Evolutionary conservation across 2,113 vertebrate genomes (phyloP).

Genomic region (Circaetus gallicus): DNA sequence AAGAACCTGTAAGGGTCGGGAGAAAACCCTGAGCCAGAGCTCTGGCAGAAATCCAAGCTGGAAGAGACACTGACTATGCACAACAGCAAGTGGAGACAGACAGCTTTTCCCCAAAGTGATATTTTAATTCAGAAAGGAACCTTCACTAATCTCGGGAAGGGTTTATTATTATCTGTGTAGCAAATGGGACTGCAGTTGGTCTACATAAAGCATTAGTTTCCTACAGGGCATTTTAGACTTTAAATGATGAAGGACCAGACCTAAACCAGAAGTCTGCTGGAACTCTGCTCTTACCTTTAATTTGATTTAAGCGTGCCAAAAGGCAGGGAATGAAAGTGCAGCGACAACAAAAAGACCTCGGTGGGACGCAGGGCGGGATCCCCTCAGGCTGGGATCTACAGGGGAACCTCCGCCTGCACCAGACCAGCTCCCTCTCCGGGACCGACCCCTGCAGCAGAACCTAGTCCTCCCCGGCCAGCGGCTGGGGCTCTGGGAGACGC

Average conservation of each 20-base stretch:
- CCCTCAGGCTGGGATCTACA: neutral
- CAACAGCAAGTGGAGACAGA: neutral
- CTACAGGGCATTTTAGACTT: slow-evolving; percentile 39
- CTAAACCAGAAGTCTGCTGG: slow-evolving; percentile 45
- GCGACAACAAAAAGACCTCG: neutral
- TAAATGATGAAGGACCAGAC: slow-evolving; percentile 45
- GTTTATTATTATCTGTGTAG: slow-evolving; percentile 51
- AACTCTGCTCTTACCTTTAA: slow-evolving; percentile 29
- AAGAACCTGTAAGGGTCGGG: neutral
- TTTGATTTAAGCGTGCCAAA: slow-evolving; percentile 15
- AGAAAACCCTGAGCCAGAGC: neutral
- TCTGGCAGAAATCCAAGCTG: slow-evolving; percentile 12
- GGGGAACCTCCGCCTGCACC: accelerated
- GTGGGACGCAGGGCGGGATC: neutral
- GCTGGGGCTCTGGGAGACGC: neutral
- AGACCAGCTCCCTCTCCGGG: neutral
- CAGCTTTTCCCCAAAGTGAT: slow-evolving; percentile 36
- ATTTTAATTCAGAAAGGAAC: slow-evolving; percentile 62
- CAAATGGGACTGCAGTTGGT: slow-evolving; percentile 47
- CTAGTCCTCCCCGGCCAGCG: neutral
- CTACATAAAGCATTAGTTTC: slow-evolving; percentile 35
- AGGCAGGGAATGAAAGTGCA: slow-evolving; percentile 6
- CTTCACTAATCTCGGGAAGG: slow-evolving; percentile 12
- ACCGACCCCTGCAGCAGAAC: neutral
- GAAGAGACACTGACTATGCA: slow-evolving; percentile 26